Evolutionary conservation across 2,797 vertebrate species (phyloP), one percentile per base, ranked within the genome.

Genomic region (Halcyon badia): DNA sequence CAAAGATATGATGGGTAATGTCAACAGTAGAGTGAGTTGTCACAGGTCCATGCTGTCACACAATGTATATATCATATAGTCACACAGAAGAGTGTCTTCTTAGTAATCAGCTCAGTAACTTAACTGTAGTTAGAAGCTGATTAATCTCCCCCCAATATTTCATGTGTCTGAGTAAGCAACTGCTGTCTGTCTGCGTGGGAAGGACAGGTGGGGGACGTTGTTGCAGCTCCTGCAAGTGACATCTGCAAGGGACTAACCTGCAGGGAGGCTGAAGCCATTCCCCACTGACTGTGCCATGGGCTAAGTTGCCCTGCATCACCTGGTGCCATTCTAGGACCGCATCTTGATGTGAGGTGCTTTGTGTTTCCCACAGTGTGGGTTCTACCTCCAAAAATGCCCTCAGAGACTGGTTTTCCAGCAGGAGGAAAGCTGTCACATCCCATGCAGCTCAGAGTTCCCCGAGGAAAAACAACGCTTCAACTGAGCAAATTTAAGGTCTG

Each of bases 241-340:
- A 57, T 58, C 54, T 60, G 49, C 56, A 41, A 64, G 48, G 5
- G 13, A 21, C 39, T 54, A 30, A 70, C 28, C 54, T 1, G 1
- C 1, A 9, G 76, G 30, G 17, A 26, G 69, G 37, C 33, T 7
- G 0, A 75, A 88, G 15, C 54, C n/a, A 28, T 60, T 62, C 31
- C 15, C 31, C 2, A 3, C 60, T 91, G 76, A 5, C 56, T 10
- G 13, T 44, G 26, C 42, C 35, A 8, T 48, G 42, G 52, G 17
- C n/a, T 33, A 22, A 42, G 46, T 56, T 13, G 6, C 25, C 13
- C 42, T 5, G 4, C 30, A 25, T 65, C 8, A 1, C 8, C 49
- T 2, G 4, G 7, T 65, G 46, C 25, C 1, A 0, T 51, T 33
- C 33, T 14, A 35, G 46, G 30, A 68, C 51, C 62, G 33, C 54